These are phyloP conservation scores for Gallinago paraguaiae DNA, from an alignment of 2,113 vertebrate species.

Conservation along the genomic window DNA sequence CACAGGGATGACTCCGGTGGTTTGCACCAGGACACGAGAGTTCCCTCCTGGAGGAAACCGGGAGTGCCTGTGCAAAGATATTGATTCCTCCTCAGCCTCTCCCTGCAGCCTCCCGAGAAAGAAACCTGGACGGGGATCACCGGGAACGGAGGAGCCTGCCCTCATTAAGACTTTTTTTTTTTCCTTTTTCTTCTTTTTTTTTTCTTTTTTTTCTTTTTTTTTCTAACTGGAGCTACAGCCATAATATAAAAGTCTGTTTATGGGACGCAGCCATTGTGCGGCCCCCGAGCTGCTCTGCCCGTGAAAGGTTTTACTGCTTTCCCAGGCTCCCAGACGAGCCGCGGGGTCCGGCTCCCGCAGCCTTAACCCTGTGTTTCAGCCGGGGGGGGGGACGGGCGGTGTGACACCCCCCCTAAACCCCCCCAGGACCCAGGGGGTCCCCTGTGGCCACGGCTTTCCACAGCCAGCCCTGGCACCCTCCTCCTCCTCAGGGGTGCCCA, in stretches of 20 bases:
- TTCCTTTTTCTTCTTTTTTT: background rate
- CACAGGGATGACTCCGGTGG: fast-evolving
- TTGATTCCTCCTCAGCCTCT: background rate
- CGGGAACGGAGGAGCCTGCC: background rate
- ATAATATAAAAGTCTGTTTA: constrained; percentile 55
- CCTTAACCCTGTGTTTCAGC: constrained; percentile 28
- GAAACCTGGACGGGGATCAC: background rate
- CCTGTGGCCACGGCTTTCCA: background rate
- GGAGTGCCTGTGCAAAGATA: too few species aligned
- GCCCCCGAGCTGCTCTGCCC: background rate
- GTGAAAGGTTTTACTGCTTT: constrained; percentile 48
- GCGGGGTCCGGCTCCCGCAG: background rate
- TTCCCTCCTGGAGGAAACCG: background rate
- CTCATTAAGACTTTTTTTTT: background rate
- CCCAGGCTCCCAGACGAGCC: background rate
- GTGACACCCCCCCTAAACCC: background rate
- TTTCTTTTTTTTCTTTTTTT: background rate
- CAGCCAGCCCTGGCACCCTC: background rate
- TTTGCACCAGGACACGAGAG: fast-evolving
- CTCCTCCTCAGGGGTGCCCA: background rate
- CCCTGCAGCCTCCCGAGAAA: background rate
- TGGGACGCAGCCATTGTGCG: constrained; percentile 20
- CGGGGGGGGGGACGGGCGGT: fast-evolving
- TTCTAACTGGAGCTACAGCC: constrained; percentile 18
- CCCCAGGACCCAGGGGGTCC: background rate